Evolutionary conservation across 2,888 invertebrate genomes (phyloP).

Genomic region (Parnassius glacialis): DNA sequence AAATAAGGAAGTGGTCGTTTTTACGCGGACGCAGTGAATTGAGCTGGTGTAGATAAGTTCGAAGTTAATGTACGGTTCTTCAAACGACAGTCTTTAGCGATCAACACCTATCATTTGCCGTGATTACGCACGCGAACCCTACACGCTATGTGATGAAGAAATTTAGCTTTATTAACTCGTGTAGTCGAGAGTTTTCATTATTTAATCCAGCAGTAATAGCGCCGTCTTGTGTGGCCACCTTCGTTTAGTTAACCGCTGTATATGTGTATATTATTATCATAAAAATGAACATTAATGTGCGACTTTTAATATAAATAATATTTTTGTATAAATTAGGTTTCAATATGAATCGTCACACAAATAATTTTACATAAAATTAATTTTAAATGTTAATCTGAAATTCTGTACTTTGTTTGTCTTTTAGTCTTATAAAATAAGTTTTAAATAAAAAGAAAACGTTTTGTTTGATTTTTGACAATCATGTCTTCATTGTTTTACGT

Average conservation of each 20-base stretch:
- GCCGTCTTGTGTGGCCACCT: constrained; percentile 24
- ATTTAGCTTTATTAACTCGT: constrained; percentile 52
- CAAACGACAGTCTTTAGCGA: constrained; percentile 39
- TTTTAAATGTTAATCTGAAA: too few relatives aligned
- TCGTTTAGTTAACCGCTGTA: constrained; percentile 1
- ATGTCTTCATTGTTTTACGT: too few relatives aligned
- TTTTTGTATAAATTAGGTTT: neutral
- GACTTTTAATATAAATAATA: too few relatives aligned
- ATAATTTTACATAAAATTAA: neutral
- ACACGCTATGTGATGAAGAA: constrained; percentile 63
- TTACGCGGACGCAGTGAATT: constrained; percentile 27
- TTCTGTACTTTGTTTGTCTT: too few relatives aligned
- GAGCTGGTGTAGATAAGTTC: constrained; percentile 37
- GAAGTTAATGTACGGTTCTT: constrained; percentile 42
- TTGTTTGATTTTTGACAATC: too few relatives aligned
- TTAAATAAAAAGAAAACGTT: too few relatives aligned
- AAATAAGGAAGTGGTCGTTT: constrained; percentile 18
- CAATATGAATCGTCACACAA: neutral
- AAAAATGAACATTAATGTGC: too few relatives aligned
- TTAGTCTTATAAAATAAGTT: too few relatives aligned
- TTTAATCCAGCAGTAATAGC: constrained; percentile 22
- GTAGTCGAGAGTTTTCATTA: constrained; percentile 25
- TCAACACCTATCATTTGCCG: constrained; percentile 59
- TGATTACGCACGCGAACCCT: constrained; percentile 59
- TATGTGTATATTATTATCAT: too few relatives aligned